These are phyloP conservation scores for Marmota monax DNA, from an alignment of 2,113 vertebrate genomes.

Conservation along the genomic window DNA sequence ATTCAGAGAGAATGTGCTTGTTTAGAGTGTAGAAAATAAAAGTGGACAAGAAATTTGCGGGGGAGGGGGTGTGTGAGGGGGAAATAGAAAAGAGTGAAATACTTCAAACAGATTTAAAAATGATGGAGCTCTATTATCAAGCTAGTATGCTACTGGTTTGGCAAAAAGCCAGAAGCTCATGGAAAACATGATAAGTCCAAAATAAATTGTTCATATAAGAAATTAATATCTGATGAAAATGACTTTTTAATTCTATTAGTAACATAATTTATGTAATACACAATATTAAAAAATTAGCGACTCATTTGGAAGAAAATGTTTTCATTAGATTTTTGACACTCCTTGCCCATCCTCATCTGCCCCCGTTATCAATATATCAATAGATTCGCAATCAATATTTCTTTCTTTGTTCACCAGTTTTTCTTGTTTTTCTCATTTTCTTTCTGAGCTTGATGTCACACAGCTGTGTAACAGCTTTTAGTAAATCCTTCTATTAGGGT, in stretches of 20 bases:
- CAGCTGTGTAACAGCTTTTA: not conserved
- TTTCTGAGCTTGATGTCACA: not conserved
- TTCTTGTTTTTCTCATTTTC: not conserved
- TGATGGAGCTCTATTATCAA: not conserved
- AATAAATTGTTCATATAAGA: not conserved
- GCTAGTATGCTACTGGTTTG: not conserved
- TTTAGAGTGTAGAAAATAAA: slow-evolving; percentile 41
- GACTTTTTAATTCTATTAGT: slow-evolving; percentile 2
- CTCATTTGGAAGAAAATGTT: slow-evolving; percentile 28
- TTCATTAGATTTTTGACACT: slow-evolving; percentile 39
- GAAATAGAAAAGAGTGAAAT: not conserved
- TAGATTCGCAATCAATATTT: not conserved
- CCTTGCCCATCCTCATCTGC: not conserved
- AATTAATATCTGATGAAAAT: not conserved
- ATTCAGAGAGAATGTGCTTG: not conserved
- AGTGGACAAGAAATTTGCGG: not conserved
- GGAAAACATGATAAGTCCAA: not conserved
- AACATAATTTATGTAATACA: slow-evolving; percentile 13
- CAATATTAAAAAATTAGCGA: not conserved
- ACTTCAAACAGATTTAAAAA: slow-evolving; percentile 44
- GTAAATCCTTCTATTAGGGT: slow-evolving; percentile 20
- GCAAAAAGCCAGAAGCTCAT: not conserved
- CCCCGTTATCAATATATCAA: not conserved
- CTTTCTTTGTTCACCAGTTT: not conserved
- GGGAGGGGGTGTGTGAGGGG: no score